Base-by-base conservation (phyloP, 2,113 vertebrate species). In the Epinephelus lanceolatus region DNA sequence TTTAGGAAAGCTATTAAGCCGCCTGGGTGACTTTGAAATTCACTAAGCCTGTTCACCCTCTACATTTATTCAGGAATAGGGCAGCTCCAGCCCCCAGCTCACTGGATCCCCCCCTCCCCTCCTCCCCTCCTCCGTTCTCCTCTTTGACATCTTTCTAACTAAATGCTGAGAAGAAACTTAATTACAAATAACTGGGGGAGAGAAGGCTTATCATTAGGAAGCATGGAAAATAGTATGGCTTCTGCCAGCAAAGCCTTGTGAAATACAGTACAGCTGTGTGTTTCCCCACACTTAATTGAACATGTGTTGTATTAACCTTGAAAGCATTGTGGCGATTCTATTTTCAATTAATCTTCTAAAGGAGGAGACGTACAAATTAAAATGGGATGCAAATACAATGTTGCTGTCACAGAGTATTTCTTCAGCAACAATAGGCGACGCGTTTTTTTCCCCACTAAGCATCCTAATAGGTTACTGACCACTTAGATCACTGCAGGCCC, bases 11-110 rank as follows among this genome's bases (percentile, higher is more conserved):
- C 92, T 85, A 94, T 94, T 93, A 94, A 89, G 85, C 75, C 45
- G 87, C 90, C 88, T 90, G 91, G 91, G 92, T 93, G 90, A 95
- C 93, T 94, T 92, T 91, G 92, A 94, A 86, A 93, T 92, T 90
- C 89, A 90, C 91, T 93, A 91, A 92, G 87, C 90, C 87, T 85
- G 88, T 85, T 88, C 91, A 88, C 69, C 86, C 88, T 90, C 71
- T 81, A 27, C 90, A 91, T 91, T 86, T 79, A 84, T 87, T 88
- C 86, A 90, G 85, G 90, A 93, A 83, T 51, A 81, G 90, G 82
- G 75, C 86, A 84, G 88, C 71, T 63, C 75, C 73, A 73, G 53
- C 82, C 73, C 76, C 72, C 73, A 72, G 65, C 82, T 67, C 87
- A 76, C 78, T 30, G n/a, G 61, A 74, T 14, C 62, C 78, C 21